Evolutionary conservation across 2,888 invertebrate genomes (phyloP).

Genomic region (Pristionchus exspectatus): DNA sequence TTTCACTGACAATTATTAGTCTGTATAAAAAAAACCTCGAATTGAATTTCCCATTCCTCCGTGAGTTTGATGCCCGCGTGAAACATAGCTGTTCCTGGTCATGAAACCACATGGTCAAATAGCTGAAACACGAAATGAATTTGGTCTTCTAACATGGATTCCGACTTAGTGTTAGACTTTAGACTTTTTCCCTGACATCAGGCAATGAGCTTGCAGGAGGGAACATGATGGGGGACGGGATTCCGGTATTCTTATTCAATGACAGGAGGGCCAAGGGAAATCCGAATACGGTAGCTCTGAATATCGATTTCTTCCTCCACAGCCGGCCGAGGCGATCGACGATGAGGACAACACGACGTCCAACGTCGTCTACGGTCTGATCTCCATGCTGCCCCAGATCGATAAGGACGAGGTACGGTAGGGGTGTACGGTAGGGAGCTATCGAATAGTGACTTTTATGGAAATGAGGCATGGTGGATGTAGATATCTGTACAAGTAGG

Average conservation of each 20-base stretch:
- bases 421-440: not conserved
- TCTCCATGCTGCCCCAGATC: slow-evolving; percentile 48
- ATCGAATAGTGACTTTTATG: not conserved
- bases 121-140: too few species aligned
- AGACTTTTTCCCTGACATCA: too few species aligned
- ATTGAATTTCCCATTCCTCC: too few species aligned
- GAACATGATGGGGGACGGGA: too few species aligned
- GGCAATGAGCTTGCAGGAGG: too few species aligned
- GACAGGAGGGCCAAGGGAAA: too few species aligned
- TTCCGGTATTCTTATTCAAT: too few species aligned
- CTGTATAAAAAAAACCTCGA: not conserved
- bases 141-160: too few species aligned
- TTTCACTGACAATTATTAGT: not conserved
- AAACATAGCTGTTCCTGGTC: not conserved
- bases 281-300: too few species aligned
- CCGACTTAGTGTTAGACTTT: too few species aligned
- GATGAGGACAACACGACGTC: slow-evolving; percentile 66
- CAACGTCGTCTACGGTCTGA: slow-evolving; percentile 61
- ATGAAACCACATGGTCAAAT: not conserved
- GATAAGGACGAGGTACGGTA: slow-evolving; percentile 51
- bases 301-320: slow-evolving; percentile 50
- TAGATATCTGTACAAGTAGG: too few species aligned
- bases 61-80: not conserved
- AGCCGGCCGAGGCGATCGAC: slow-evolving; percentile 69
- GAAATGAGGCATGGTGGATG: not conserved